Base-by-base conservation (phyloP, 2,113 vertebrate genomes). In the Azemiops feae region DNA sequence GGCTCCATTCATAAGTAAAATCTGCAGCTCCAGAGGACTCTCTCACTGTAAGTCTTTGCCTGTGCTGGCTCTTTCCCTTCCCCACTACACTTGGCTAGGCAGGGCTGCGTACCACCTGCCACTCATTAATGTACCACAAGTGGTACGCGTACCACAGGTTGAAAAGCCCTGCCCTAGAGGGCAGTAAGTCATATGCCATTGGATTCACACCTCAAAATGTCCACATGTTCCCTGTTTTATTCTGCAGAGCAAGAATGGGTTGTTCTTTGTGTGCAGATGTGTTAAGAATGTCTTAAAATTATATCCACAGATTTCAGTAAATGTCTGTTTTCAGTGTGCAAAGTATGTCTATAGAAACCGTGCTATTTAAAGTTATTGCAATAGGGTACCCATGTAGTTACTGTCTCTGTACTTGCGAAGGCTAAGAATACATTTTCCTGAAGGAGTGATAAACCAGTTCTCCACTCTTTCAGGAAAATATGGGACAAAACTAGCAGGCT, bases 361-460 rank as follows among this genome's bases (percentile, higher is more conserved):
- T 14, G 25, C 52, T 12, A 69, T 74, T 50, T 94, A 91, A 95
- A 89, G 25, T 55, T 85, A 60, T 50, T 22, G 5, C 8, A 3
- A 3, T 64, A 39, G 11, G 57, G 58, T 30, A 94, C 6, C 27
- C 10, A 39, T n/a, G 58, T 0, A 1, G 30, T 60, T 93, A 64
- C 27, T 88, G 54, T 64, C 53, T 52, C 88, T 91, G 58, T n/a
- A 85, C 57, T 91, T 69, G 54, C 88, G 39, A 91, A 95, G 45
- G 2, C 89, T 4, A 94, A 54, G 58, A 23, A 69, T 69, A 69
- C 64, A 69, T 69, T 34, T 69, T 69, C 64, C 14, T 16, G 12
- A 8, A 87, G 25, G 43, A 47, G 87, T 88, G 9, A 0, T 0
- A 69, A 90, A 89, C 85, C 52, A n/a, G 1, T 30, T 34, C 39